Conservation (phyloP, 1,140 invertebrate species). For the Asobara japonica region DNA sequence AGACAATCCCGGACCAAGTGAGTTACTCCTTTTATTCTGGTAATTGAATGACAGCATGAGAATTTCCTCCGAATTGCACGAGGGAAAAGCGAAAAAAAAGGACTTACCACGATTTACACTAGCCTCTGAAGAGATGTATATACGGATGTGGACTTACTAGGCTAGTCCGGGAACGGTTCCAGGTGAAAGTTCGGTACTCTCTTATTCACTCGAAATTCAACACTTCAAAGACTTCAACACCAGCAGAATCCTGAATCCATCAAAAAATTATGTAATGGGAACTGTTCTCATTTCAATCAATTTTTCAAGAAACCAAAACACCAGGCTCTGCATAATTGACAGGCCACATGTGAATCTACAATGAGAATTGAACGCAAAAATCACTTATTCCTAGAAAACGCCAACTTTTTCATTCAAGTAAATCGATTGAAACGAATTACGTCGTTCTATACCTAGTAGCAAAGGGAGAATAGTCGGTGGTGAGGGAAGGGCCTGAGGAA, state of each 20-base stretch:
- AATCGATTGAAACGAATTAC: conserved; percentile 31
- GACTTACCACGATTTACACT: no score
- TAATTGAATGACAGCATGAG: not conserved
- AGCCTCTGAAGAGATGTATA: no score
- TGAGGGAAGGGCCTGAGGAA: conserved; percentile 8
- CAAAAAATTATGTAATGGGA: no score
- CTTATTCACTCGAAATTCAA: no score
- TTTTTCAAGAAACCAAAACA: no score
- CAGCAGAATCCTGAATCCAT: no score
- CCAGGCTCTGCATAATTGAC: no score
- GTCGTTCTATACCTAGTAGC: not conserved
- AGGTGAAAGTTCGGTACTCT: not conserved
- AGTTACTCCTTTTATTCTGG: not conserved
- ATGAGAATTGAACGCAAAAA: not conserved
- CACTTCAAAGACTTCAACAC: no score
- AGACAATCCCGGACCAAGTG: not conserved
- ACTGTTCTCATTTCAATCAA: no score
- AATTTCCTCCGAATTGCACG: not conserved
- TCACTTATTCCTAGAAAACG: not conserved
- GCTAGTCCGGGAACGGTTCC: not conserved
- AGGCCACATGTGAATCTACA: not conserved
- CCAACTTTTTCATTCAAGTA: conserved; percentile 9
- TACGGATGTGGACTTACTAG: no score
- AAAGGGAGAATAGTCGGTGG: not conserved
- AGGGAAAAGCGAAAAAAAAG: not conserved